Evolutionary conservation across 2,797 vertebrate species (phyloP), one percentile per base, ranked within the genome.

Genomic region (Ficedula albicollis): DNA sequence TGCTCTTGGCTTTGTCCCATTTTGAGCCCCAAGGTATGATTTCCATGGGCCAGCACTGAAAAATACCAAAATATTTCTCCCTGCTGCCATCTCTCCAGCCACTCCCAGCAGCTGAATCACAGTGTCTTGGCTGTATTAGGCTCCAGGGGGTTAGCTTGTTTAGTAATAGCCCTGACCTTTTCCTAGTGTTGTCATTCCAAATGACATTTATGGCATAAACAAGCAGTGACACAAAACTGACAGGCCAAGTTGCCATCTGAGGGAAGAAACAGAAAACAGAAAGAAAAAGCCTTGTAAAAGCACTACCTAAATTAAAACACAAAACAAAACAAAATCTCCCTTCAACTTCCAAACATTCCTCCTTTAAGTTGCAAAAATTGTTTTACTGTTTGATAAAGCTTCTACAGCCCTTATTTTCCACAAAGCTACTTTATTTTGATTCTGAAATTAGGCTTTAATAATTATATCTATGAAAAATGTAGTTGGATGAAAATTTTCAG

Each of bases 141-240:
- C 96, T 97, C 93, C 85, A 92, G 95, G 97, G 96, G 90, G 48
- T 87, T 94, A 95, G 96, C 93, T 90, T 96, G 94, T 97, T 97
- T 94, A 95, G 96, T 97, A 97, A 97, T 97, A 97, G 93, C 85
- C 89, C 95, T 97, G 97, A 97, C 95, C 95, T 97, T 97, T 97
- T 96, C 93, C 90, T 95, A 74, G 93, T 93, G 90, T 96, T 97
- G 97, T 97, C 95, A 95, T 97, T 96, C 94, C 89, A 91, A 94
- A 94, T 97, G 95, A 97, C 96, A 96, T 97, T 97, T 96, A 93
- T 96, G 97, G 94, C 96, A 97, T 94, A 95, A 96, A 96, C 95
- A 96, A 93, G 95, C 93, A 78, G 84, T 96, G 96, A 95, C 95
- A 97, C 96, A 96, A 96, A 97, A 96, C 93, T 97, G 96, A 96